Conservation (phyloP, 2,797 vertebrate species). For the Hippocampus kuda region DNA sequence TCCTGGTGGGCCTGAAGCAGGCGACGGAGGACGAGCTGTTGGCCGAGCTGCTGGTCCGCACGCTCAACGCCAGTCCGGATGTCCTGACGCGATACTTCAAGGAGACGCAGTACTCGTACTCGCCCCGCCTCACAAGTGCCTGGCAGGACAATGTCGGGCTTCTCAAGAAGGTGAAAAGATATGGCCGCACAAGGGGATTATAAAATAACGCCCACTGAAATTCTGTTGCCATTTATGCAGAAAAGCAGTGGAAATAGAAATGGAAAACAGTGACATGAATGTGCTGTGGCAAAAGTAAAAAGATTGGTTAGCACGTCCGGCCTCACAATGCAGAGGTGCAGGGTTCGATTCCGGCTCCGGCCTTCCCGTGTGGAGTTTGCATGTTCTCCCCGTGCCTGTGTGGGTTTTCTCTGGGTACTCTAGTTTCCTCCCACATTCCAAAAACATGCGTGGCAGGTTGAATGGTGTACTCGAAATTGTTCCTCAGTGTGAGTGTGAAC, state of each 20-base stretch:
- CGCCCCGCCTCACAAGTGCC: conserved; percentile 72
- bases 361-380: too few relatives aligned
- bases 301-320: too few relatives aligned
- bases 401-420: too few relatives aligned
- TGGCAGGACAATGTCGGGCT: conserved; percentile 85
- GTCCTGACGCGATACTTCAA: conserved; percentile 82
- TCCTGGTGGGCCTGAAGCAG: conserved; percentile 81
- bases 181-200: not conserved
- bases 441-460: too few relatives aligned
- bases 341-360: too few relatives aligned
- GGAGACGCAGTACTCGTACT: conserved; percentile 80
- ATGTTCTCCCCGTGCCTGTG: too few relatives aligned
- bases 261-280: not conserved
- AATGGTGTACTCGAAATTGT: too few relatives aligned
- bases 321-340: too few relatives aligned
- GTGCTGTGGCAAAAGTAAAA: too few relatives aligned
- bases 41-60: conserved; percentile 75
- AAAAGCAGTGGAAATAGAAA: not conserved
- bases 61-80: conserved; percentile 82
- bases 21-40: conserved; percentile 80
- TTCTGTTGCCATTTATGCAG: not conserved
- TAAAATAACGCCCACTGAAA: not conserved
- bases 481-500: too few relatives aligned
- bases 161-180: conserved; percentile 76
- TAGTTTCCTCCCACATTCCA: too few relatives aligned